phyloP scores from a whole-genome alignment of 1,140 invertebrate genomes.

The Drosophila seguyi region DNA sequence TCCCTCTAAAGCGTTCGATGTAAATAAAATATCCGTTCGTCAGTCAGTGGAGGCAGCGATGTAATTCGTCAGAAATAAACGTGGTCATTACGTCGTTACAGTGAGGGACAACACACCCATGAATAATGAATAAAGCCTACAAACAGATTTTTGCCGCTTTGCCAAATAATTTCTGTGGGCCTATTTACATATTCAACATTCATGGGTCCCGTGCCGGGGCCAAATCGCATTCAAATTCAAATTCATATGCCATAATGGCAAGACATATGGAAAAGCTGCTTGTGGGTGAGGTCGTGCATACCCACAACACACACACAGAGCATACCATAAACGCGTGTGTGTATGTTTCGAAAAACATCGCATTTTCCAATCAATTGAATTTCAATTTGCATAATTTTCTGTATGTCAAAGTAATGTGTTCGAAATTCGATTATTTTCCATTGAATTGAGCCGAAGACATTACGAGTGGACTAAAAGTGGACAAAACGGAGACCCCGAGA shows the following conservation, averaged over 20 bases:
- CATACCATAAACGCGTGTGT: neutral
- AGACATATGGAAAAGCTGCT: conserved; percentile 65
- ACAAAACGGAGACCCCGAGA: conserved; percentile 57
- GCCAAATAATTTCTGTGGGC: conserved; percentile 54
- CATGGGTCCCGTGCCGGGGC: conserved; percentile 15
- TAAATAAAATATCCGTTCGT: neutral
- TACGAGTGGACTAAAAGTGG: conserved; percentile 72
- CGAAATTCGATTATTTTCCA: conserved; percentile 83
- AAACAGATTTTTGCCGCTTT: conserved; percentile 66
- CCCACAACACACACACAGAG: conserved; percentile 6
- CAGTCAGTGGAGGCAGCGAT: conserved; percentile 25
- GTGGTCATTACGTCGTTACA: conserved; percentile 50
- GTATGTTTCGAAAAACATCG: conserved; percentile 44
- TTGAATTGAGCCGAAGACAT: conserved; percentile 81
- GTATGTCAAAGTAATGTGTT: conserved; percentile 80
- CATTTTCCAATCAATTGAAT: conserved; percentile 84
- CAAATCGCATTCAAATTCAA: conserved; percentile 55
- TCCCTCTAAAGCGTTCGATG: conserved; percentile 1
- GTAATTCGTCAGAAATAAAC: conserved; percentile 63
- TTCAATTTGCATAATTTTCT: conserved; percentile 82
- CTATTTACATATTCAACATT: conserved; percentile 68
- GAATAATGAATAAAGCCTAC: conserved; percentile 66
- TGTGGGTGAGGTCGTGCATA: conserved; percentile 37
- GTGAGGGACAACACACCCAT: conserved; percentile 32
- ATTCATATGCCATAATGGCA: conserved; percentile 58